Conservation (phyloP, 2,888 invertebrate genomes). For the Amblyteles armatorius region DNA sequence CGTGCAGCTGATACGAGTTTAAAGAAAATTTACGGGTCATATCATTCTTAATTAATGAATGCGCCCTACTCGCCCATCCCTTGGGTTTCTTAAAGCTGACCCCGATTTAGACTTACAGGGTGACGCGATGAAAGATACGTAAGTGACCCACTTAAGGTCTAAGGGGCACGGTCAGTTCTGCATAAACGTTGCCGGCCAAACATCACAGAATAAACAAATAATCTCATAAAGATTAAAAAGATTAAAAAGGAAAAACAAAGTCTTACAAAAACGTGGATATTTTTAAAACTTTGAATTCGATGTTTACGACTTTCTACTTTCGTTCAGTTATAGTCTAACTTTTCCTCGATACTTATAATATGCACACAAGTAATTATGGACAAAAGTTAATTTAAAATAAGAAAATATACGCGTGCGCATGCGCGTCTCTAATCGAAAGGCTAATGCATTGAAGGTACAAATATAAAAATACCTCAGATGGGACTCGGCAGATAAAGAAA, state of each 20-base stretch:
- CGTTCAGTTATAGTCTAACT: no score
- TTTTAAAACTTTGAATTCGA: no score
- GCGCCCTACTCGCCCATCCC: background rate
- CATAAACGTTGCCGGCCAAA: constrained; percentile 35
- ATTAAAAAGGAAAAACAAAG: no score
- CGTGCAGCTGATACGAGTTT: no score
- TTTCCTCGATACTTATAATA: no score
- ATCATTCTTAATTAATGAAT: background rate
- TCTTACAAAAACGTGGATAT: no score
- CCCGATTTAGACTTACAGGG: constrained; percentile 57
- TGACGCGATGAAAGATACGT: constrained; percentile 60
- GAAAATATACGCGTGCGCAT: background rate
- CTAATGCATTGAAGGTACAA: background rate
- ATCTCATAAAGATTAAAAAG: constrained; percentile 18
- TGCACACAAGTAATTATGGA: background rate
- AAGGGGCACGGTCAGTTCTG: constrained; percentile 39
- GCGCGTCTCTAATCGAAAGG: background rate
- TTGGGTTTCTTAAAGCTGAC: constrained; percentile 44
- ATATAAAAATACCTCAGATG: no score
- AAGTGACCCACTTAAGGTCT: constrained; percentile 63
- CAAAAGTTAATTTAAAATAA: background rate
- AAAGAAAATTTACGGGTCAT: no score
- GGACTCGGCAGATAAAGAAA: background rate
- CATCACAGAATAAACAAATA: constrained; percentile 46
- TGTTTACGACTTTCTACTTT: no score